Base-by-base conservation (phyloP, 2,113 vertebrate genomes). In the Lagopus muta region DNA sequence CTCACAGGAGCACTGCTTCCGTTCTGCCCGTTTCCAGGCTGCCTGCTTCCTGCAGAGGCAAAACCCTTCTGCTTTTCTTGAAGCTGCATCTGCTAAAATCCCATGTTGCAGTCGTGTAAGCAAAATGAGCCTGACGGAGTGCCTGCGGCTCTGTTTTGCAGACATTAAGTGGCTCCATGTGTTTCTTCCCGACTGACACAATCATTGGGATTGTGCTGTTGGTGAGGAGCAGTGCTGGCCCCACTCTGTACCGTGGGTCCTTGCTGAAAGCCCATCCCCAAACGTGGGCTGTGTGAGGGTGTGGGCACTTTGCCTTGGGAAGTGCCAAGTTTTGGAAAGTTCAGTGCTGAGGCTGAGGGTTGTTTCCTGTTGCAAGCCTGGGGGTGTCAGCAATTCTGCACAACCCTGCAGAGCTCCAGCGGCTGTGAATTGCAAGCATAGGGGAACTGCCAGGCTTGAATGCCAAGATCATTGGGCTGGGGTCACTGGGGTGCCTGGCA, bases 31-130 rank as follows among this genome's bases (percentile, higher is more conserved):
- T 0, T 4, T 21, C 42, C 86, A 10, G 43, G 76, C 70, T 75
- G 0, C 74, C 54, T 1, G 4, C 61, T 93, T 86, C 69, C 71
- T 69, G 82, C 85, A 5, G 5, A 76, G 78, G 67, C 84, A 85
- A 28, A 82, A 25, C 82, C 82, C 30, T 34, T 28, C 91, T 91
- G 75, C 64, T 94, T 94, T 74, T 73, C 87, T 60, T 91, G 89
- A 82, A 34, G 82, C 67, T 57, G 25, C 1, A 25, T 22, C 75
- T 27, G 52, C 57, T 54, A 13, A 73, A 85, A 65, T 55, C 65
- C 8, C 36, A 2, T 32, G 17, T 18, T 21, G 88, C 18, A 16
- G 42, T 6, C 30, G 58, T 38, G 8, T 2, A 58, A 62, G 82
- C 6, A 2, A 22, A 6, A 66, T 2, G 62, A 42, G 84, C 70